phyloP scores from a whole-genome alignment of 1,140 invertebrate species.

The Rhopalosiphum maidis region DNA sequence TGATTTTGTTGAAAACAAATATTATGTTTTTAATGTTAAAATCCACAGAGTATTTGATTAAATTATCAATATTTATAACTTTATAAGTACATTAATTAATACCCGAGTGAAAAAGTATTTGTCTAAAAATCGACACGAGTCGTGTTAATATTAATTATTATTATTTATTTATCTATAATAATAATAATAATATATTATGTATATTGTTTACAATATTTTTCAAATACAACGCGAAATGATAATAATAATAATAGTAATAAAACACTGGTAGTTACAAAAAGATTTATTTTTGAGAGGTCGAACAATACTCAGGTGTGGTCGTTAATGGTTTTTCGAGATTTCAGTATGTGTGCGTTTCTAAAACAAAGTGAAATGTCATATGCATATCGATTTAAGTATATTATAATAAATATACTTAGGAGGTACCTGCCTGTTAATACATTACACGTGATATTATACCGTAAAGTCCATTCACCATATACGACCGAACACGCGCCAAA shows the following conservation, averaged over 20 bases:
- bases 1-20: neutral
- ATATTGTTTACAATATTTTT: neutral
- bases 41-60: neutral
- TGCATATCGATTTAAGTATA: neutral
- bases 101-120: neutral
- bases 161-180: neutral
- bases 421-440: neutral
- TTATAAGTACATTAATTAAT: neutral
- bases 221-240: neutral
- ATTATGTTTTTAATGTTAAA: neutral
- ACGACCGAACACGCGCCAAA: neutral
- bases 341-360: neutral
- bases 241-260: neutral
- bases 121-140: neutral
- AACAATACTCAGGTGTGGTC: conserved; percentile 25
- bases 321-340: conserved; percentile 26
- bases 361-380: conserved; percentile 4
- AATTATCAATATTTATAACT: neutral
- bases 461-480: neutral
- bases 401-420: neutral
- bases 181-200: conserved; percentile 5
- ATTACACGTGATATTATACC: neutral
- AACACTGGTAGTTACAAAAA: neutral
- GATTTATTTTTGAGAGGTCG: neutral
- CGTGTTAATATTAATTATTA: too few species aligned